A percentile compares a stretch with the other conserved stretches of the same genome.
These are phyloP conservation scores for Heliconius ethilla DNA, from an alignment of 2,888 invertebrate species.

Conservation along the genomic window DNA sequence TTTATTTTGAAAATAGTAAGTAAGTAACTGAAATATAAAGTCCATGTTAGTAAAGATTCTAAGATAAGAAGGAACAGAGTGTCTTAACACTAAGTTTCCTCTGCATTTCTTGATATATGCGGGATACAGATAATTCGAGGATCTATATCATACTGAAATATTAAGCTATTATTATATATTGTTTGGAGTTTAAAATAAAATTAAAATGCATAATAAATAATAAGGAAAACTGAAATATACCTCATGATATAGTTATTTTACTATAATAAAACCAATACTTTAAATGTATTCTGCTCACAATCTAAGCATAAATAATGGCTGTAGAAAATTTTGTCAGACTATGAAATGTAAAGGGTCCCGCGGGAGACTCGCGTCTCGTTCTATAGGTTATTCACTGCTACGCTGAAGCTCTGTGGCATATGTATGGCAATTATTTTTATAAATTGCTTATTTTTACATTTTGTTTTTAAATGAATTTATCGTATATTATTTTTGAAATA, in stretches of 20 bases:
- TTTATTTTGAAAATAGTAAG: neutral
- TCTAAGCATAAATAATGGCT: constrained; percentile 18
- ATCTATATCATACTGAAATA: neutral
- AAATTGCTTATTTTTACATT: neutral
- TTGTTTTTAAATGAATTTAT: neutral
- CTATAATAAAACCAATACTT: neutral
- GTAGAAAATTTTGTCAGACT: constrained; percentile 18
- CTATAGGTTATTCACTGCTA: constrained; percentile 23
- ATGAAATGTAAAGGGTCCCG: constrained; percentile 16
- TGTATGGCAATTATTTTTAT: constrained; percentile 14
- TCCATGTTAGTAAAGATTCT: neutral
- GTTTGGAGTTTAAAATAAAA: too few relatives aligned
- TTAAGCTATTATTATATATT: neutral
- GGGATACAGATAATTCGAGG: neutral
- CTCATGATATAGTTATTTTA: neutral
- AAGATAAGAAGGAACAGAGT: too few relatives aligned
- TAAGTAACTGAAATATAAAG: neutral
- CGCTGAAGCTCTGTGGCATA: constrained; percentile 9
- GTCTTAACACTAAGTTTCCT: too few relatives aligned
- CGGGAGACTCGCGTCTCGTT: constrained; percentile 2
- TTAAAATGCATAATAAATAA: too few relatives aligned
- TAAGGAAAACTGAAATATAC: too few relatives aligned
- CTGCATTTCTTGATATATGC: too few relatives aligned
- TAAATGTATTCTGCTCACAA: constrained; percentile 10
- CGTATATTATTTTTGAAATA: neutral